Evolutionary conservation across 2,797 vertebrate genomes (phyloP), one percentile per base, ranked within the genome.

Genomic region (Alosa sapidissima): DNA sequence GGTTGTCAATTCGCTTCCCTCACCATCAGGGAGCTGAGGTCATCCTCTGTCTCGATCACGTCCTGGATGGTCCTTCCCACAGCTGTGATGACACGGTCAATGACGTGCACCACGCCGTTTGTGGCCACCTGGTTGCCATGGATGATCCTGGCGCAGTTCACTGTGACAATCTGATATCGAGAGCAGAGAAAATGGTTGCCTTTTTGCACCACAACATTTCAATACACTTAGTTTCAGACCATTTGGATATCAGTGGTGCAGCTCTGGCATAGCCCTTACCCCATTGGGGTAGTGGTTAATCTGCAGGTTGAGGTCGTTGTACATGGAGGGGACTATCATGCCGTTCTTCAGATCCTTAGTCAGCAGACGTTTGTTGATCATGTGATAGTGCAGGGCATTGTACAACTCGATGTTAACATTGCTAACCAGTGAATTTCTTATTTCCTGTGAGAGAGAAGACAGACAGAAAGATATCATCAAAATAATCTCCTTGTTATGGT

Each of bases 241-340:
- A 8, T n/a, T 72, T 13, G 24, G 24, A 65, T 36, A 36, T 36
- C 11, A 5, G 13, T 5, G 65, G 13, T 5, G 65, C 13, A 72
- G 65, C 65, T 36, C 65, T 14, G 28, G 5, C 3, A 16, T 78
- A 16, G 72, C 16, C 93, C 98, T 94, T 92, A 98, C 98, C 90
- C 98, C 98, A 83, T 98, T 99, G 87, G 97, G 87, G 91, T 99
- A 99, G 89, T 99, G 98, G 92, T 99, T 98, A 90, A 99, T 97
- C 41, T 94, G 91, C 82, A 99, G 95, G 8, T 92, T 94, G 81
- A 98, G 96, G 81, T 96, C 94, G 68, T 97, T 96, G 90, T 98
- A 98, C 98, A 99, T 99, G 6, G 98, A 99, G 58, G 91, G 92
- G 81, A 98, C 52, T 7, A 91, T 94, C 93, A 98, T 90, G 88